phyloP scores from a whole-genome alignment of 2,113 vertebrate genomes.

The Corythaixoides concolor region DNA sequence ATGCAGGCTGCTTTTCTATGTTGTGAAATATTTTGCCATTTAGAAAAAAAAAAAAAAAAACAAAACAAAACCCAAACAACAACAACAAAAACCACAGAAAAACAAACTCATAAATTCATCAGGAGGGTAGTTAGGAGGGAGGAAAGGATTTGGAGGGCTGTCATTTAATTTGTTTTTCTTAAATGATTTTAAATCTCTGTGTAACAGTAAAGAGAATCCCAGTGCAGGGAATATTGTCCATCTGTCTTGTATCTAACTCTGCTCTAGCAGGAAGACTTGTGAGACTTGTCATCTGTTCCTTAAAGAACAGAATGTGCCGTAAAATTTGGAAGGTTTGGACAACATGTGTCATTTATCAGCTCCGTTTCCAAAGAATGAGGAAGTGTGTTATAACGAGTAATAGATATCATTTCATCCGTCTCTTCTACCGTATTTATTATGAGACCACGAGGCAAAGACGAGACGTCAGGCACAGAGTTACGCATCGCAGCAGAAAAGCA shows the following conservation, averaged over 20 bases:
- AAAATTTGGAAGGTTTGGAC: constrained; percentile 61
- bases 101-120: neutral
- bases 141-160: neutral
- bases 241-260: constrained; percentile 69
- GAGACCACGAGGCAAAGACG: neutral
- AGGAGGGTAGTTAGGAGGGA: neutral
- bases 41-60: too few relatives aligned
- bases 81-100: too few relatives aligned
- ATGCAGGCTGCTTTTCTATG: neutral
- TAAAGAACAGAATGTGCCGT: constrained; percentile 69
- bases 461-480: neutral
- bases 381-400: constrained; percentile 3
- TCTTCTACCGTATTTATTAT: neutral
- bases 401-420: neutral
- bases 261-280: constrained; percentile 63
- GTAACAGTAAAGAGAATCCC: constrained; percentile 9
- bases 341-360: constrained; percentile 43
- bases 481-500: neutral
- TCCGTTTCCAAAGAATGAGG: neutral
- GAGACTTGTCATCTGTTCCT: constrained; percentile 73
- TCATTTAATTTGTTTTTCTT: constrained; percentile 22
- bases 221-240: constrained; percentile 51
- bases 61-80: neutral
- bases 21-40: neutral
- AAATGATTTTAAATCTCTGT: constrained; percentile 5